Conservation (phyloP, 2,888 invertebrate species). For the Balanococcus diminutus region DNA sequence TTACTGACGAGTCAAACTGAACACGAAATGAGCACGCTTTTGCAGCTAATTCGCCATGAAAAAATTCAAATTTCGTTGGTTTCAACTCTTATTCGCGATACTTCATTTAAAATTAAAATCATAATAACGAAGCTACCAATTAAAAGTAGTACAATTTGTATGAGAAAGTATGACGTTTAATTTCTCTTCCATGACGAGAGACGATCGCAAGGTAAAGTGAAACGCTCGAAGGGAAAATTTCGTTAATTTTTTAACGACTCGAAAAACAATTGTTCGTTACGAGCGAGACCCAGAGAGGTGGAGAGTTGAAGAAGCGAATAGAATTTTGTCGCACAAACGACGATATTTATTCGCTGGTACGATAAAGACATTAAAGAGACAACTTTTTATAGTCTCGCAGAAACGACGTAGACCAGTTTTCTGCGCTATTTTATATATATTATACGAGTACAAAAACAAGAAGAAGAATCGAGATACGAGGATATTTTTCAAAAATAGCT, state of each 20-base stretch:
- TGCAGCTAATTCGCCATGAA: too few species aligned
- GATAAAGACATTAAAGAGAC: neutral
- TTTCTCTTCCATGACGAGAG: neutral
- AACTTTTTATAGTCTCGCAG: neutral
- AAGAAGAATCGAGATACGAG: neutral
- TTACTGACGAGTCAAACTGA: too few species aligned
- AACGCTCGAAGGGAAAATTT: neutral
- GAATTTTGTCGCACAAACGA: neutral
- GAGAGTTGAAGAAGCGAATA: neutral
- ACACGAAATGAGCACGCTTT: too few species aligned
- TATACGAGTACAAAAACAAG: neutral
- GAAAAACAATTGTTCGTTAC: neutral
- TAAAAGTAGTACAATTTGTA: neutral
- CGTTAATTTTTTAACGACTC: neutral
- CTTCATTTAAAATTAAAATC: neutral
- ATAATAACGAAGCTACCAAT: neutral
- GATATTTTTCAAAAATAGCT: neutral
- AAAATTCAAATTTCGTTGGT: neutral
- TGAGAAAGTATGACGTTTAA: neutral
- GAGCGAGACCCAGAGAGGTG: too few species aligned
- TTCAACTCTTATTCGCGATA: neutral
- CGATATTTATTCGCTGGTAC: neutral
- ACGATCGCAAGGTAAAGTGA: neutral
- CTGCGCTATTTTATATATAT: neutral
- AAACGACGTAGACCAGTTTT: neutral